These are phyloP conservation scores for Elaphurus davidianus DNA, from an alignment of 2,113 vertebrate genomes.

Conservation along the genomic window DNA sequence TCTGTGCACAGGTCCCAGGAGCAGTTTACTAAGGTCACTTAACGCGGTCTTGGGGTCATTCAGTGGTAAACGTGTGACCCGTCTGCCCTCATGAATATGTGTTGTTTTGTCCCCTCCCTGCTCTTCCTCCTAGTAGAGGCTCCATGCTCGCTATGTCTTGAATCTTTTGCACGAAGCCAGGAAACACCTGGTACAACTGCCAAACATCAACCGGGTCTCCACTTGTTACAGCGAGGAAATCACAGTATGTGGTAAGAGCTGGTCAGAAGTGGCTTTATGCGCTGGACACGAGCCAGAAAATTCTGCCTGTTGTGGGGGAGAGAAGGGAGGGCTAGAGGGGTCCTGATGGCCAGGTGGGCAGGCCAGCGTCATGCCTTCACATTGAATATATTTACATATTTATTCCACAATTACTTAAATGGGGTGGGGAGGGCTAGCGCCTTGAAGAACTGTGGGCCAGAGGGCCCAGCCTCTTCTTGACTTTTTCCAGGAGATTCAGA, in stretches of 20 bases:
- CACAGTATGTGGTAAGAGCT: slow-evolving; percentile 89
- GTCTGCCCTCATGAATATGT: neutral
- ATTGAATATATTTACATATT: neutral
- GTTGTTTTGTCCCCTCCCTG: slow-evolving; percentile 15
- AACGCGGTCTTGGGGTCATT: neutral
- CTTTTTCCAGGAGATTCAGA: neutral
- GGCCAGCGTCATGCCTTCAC: neutral
- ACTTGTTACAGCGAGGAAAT: slow-evolving; percentile 90
- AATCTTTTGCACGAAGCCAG: slow-evolving; percentile 91
- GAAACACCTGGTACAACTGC: slow-evolving; percentile 88
- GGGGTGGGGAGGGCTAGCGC: neutral
- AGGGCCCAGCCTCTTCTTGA: neutral
- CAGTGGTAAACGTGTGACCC: neutral
- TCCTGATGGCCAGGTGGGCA: fast-evolving
- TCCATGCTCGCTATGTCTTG: slow-evolving; percentile 93
- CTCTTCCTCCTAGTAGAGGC: slow-evolving; percentile 91
- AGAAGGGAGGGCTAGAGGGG: neutral
- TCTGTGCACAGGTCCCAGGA: neutral
- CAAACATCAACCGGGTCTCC: slow-evolving; percentile 90
- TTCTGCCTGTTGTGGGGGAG: neutral
- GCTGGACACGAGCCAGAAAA: neutral
- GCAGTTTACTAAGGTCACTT: neutral
- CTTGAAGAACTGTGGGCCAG: neutral
- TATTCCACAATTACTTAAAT: neutral
- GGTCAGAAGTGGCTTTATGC: fast-evolving